A percentile compares a stretch with the other conserved stretches of the same genome.
Conservation (phyloP, 2,797 vertebrate genomes). For the Sebastes ruberrimus region DNA sequence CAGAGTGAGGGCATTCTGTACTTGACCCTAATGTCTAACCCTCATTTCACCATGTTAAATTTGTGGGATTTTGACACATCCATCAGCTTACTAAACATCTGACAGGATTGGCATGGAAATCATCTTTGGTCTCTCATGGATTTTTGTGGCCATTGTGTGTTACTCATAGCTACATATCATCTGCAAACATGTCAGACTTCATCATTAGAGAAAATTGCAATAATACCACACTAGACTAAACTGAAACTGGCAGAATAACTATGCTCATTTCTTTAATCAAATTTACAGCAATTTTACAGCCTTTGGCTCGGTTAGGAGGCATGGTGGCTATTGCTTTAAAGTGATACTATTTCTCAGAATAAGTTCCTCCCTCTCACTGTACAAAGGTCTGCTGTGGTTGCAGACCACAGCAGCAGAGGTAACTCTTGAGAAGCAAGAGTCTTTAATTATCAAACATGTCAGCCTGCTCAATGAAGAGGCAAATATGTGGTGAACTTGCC, state of each 20-base stretch:
- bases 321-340: neutral
- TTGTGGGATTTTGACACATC: neutral
- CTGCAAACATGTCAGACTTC: neutral
- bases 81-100: neutral
- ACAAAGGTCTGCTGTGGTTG: neutral
- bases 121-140: neutral
- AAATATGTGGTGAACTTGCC: neutral
- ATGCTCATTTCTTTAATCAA: neutral
- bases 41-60: neutral
- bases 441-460: neutral
- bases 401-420: neutral
- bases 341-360: neutral
- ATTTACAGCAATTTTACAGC: neutral
- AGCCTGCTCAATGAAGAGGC: too few species aligned
- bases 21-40: neutral
- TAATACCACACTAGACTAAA: neutral
- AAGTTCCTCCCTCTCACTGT: neutral
- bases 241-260: neutral
- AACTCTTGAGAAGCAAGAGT: neutral
- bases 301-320: neutral
- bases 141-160: neutral
- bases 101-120: neutral
- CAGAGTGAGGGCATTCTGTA: neutral
- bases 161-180: neutral
- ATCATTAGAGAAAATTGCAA: neutral